Conservation (phyloP, 2,113 vertebrate genomes). For the Setophaga kirtlandii region DNA sequence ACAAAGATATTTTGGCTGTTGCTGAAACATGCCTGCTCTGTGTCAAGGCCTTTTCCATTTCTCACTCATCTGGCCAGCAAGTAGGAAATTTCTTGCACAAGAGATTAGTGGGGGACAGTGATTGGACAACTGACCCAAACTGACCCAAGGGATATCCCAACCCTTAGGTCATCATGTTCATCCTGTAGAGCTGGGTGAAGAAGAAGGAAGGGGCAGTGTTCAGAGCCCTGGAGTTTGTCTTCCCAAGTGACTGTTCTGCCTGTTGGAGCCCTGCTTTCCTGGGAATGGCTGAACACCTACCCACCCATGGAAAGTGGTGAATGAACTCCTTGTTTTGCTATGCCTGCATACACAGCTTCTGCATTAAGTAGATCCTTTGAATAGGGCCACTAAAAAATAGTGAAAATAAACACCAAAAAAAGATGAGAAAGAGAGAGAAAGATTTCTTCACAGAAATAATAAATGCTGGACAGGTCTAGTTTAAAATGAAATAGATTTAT, state of each 20-base stretch:
- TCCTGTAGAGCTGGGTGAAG: not conserved
- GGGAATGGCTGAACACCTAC: not conserved
- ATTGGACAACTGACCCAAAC: not conserved
- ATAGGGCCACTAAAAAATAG: not conserved
- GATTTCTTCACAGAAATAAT: not conserved
- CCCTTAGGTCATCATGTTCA: too few relatives aligned
- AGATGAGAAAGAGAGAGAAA: not conserved
- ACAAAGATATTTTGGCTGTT: not conserved
- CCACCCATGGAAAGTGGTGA: accelerated
- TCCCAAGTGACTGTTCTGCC: accelerated
- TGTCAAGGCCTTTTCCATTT: not conserved
- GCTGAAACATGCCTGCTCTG: not conserved
- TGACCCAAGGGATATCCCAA: not conserved
- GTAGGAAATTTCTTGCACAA: not conserved
- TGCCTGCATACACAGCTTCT: not conserved
- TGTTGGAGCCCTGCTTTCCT: not conserved
- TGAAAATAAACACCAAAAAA: not conserved
- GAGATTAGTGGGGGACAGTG: not conserved
- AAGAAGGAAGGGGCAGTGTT: accelerated
- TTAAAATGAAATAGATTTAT: not conserved
- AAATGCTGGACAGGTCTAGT: not conserved
- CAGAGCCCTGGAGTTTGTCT: accelerated
- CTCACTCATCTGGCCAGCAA: accelerated
- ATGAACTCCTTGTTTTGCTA: not conserved
- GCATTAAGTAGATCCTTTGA: not conserved